Evolutionary conservation across 2,888 invertebrate genomes (phyloP), one percentile per base, ranked within the genome.

Genomic region (Andrena fulva): DNA sequence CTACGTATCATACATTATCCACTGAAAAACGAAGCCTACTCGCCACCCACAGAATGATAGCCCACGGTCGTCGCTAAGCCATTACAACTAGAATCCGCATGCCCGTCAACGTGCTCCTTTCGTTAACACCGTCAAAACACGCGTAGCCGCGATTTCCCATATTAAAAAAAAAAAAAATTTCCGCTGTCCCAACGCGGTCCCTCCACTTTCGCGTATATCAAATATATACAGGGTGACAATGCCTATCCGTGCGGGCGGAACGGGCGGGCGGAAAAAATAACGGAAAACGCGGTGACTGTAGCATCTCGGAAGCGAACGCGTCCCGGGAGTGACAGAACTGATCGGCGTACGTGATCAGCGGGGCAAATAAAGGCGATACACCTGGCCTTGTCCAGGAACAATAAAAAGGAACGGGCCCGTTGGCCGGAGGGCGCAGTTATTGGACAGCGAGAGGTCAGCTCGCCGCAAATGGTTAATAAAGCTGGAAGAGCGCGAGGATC

Each of bases 401-500:
- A 86, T 90, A 90, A 90, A 90, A 90, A 85, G 85, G 71, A 86
- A 89, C 86, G 88, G 87, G 71, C 82, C 33, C 77, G 59, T 77
- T 72, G 74, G 72, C 20, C n/a, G 56, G 27, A 20, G 56, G 10
- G 56, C 68, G 83, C 80, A 87, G 89, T 90, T 91, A 91, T 90
- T 89, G 88, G 88, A 85, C 82, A 84, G 84, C 87, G 80, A 79
- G 85, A 89, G 89, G 88, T 85, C 84, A 84, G 82, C 80, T 84
- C 82, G 77, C 86, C 90, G 77, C 88, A 89, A 88, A 89, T 89
- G 88, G 91, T 89, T 90, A 90, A 92, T 90, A 91, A 90, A 89
- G 86, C 83, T 82, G 73, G 80, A 85, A 83, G 86, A 89, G 88
- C 81, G 85, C 79, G 82, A 84, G 82, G 77, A 87, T 84, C 77